Conservation (phyloP, 2,888 invertebrate genomes). For the Epinotia ramella region DNA sequence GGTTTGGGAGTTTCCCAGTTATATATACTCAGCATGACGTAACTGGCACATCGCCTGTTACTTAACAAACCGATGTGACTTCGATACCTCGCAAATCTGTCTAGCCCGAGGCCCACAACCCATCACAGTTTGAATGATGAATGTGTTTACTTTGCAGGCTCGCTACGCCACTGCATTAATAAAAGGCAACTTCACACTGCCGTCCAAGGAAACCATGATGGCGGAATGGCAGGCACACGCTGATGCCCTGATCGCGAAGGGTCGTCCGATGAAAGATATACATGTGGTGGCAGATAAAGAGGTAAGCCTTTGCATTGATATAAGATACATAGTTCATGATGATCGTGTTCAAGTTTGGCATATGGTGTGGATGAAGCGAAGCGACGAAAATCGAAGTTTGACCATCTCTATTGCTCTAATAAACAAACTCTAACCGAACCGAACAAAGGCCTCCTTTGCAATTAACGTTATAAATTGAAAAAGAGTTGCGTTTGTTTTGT, state of each 20-base stretch:
- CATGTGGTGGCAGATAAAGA: constrained; percentile 74
- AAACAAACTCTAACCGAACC: background rate
- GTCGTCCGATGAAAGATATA: constrained; percentile 65
- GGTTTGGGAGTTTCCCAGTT: too few species aligned
- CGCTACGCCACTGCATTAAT: constrained; percentile 72
- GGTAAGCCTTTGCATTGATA: constrained; percentile 51
- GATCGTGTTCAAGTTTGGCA: too few species aligned
- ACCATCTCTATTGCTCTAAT: background rate
- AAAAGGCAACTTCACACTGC: constrained; percentile 73
- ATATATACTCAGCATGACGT: too few species aligned
- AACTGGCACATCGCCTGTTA: too few species aligned
- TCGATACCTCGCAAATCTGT: too few species aligned
- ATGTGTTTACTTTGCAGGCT: constrained; percentile 59
- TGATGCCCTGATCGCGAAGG: constrained; percentile 60
- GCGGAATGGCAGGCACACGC: constrained; percentile 68
- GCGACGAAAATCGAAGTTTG: background rate
- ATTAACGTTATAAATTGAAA: too few species aligned
- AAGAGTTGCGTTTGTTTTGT: too few species aligned
- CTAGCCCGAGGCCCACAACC: too few species aligned
- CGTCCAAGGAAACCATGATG: constrained; percentile 72
- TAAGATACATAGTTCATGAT: too few species aligned
- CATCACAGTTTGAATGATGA: background rate
- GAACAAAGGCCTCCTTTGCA: too few species aligned
- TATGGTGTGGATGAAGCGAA: background rate
- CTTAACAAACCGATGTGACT: too few species aligned